Conservation (phyloP, 2,113 vertebrate genomes). For the Sorex fumeus region DNA sequence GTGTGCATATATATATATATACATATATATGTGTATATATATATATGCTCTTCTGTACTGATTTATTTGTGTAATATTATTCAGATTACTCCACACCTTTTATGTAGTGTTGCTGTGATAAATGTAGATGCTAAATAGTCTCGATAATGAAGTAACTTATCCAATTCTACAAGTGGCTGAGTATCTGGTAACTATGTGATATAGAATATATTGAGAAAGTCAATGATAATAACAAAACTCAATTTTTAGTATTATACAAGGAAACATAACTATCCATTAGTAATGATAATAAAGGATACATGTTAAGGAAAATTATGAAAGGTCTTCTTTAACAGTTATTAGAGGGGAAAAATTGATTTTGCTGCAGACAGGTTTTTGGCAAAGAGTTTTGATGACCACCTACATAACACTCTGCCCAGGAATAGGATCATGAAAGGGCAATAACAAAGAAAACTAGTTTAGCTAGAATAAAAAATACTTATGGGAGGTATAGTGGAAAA, state of each 20-base stretch:
- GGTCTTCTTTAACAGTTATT: slow-evolving; percentile 15
- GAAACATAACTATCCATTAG: background rate
- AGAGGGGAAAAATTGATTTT: slow-evolving; percentile 48
- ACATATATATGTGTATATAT: too few relatives aligned
- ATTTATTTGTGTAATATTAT: background rate
- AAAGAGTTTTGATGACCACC: background rate
- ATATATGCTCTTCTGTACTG: background rate
- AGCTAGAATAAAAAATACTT: background rate
- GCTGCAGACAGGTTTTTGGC: background rate
- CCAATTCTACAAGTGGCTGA: slow-evolving; percentile 6
- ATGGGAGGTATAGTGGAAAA: slow-evolving; percentile 25
- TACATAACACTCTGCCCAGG: background rate
- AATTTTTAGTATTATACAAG: background rate
- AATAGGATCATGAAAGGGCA: background rate
- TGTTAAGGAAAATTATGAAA: slow-evolving; percentile 31
- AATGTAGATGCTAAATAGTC: background rate
- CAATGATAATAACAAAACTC: background rate
- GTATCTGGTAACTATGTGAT: background rate
- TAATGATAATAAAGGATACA: background rate
- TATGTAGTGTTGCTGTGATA: background rate
- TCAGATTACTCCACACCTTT: background rate
- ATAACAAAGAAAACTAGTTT: slow-evolving; percentile 1
- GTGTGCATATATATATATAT: too few relatives aligned
- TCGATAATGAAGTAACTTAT: slow-evolving; percentile 42
- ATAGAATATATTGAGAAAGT: background rate